phyloP scores from a whole-genome alignment of 2,797 vertebrate genomes.

The Pangasius sanitwongsei region DNA sequence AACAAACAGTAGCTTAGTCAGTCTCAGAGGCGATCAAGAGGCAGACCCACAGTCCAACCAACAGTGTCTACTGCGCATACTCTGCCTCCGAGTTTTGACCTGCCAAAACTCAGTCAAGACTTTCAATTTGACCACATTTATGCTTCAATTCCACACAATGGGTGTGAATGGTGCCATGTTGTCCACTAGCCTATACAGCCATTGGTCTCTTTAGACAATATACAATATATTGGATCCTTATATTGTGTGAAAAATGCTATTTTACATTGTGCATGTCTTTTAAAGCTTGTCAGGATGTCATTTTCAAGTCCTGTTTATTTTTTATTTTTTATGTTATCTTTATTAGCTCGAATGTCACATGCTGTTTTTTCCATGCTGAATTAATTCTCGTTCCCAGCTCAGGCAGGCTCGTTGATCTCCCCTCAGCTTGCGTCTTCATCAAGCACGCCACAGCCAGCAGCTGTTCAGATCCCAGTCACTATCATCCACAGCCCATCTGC shows the following conservation, averaged over 20 bases:
- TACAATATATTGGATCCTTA: background rate
- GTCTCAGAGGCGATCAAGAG: background rate
- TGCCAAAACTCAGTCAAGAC: background rate
- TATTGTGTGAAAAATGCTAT: background rate
- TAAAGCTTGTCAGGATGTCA: background rate
- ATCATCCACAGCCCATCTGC: constrained; percentile 77
- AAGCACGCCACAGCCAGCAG: background rate
- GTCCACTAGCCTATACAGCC: background rate
- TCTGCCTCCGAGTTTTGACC: background rate
- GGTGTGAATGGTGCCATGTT: background rate
- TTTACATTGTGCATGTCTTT: background rate
- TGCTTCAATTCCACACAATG: background rate
- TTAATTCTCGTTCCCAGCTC: constrained; percentile 19
- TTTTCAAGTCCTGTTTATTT: background rate
- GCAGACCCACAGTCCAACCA: background rate
- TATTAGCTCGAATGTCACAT: background rate
- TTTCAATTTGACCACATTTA: background rate
- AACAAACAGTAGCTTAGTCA: background rate
- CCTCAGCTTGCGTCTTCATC: constrained; percentile 78
- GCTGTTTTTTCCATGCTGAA: background rate
- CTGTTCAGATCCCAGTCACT: constrained; percentile 78
- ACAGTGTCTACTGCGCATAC: background rate
- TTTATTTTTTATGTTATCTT: background rate
- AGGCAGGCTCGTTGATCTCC: constrained; percentile 61
- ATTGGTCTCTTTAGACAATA: background rate